Evolutionary conservation across 2,888 invertebrate species (phyloP), one percentile per base, ranked within the genome.

Genomic region (Meghimatium bilineatum): DNA sequence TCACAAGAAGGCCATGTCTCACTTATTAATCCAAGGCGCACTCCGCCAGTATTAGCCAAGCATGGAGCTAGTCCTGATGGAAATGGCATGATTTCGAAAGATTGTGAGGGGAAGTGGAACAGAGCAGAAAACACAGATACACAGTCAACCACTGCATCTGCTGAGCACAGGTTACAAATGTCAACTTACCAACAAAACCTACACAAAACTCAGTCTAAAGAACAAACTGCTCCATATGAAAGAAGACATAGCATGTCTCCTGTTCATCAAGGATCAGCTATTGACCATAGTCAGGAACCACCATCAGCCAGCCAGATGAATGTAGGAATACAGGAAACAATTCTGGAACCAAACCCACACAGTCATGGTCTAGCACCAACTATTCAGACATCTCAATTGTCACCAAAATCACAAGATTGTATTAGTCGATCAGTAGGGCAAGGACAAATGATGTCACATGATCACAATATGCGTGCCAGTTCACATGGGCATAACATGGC

Each of bases 201-300:
- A 1, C n/a, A 29, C 10, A 74, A 74, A 23, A 32, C 32, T 23
- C 74, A 74, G 34, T 6, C 74, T 20, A 74, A 32, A 23, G 74
- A 20, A 6, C 72, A 72, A 49, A 26, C 72, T 44, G 49, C 72
- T 6, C 17, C 44, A 20, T 23, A 20, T 29, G 74, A 74, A 29
- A 74, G 74, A 74, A 52, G 74, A 17, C 74, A 74, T 32, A 74
- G 52, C 32, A 23, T 32, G 32, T 74, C 74, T 74, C 74, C 74
- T 32, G 52, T 49, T 74, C 52, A 20, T 23, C 74, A 74, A 32
- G 34, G 29, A 12, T 44, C 72, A 29, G 44, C 72, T 29, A 32
- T 8, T 52, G 52, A 74, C 44, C 72, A 44, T 44, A 72, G 26
- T 38, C 26, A 72, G 29, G 44, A 72, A n/a, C 52, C 74, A 32